Base-by-base conservation (phyloP, 1,140 invertebrate genomes). In the Neodiprion pinetum region DNA sequence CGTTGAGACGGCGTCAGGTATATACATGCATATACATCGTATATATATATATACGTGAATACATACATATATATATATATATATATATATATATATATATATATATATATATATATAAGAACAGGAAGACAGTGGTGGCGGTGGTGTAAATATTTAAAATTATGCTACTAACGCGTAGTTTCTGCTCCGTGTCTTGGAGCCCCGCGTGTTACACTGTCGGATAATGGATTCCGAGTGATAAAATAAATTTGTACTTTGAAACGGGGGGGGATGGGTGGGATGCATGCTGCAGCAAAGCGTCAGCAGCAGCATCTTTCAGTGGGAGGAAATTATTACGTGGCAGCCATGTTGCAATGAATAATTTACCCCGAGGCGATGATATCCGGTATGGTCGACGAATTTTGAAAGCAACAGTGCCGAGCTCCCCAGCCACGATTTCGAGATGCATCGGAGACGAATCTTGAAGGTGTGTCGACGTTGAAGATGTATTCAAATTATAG, bases 221-320 rank as follows among this genome's bases (percentile, higher is more conserved):
- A 86, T 85, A 86, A 86, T 85, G 82, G 85, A 85, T 80, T 83
- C 83, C 81, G 76, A 76, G 82, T 84, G 84, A 86, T 86, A 85
- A 85, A 85, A 83, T 80, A 76, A 77, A 72, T 81, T 78, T 81
- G 82, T 81, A 80, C 74, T 75, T 84, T 80, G 78, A 78, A 79
- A 79, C 75, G 65, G 74, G 79, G 71, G 71, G 72, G 70, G 28
- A 5, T 2, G 28, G 28, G 28, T 2, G 28, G 28, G 28, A 40
- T 40, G 28, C 28, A 40, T 40, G 28, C 28, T 40, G 28, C 28
- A 40, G 28, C 28, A 40, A 40, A 40, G 28, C 28, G 28, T 40
- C 28, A 0, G 28, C 28, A 40, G 5, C 28, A 40, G 28, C 28
- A 5, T 40, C 4, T 61, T 61, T 12, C 53, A 61, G 71, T 74